Evolutionary conservation across 1,140 invertebrate species (phyloP), one percentile per base, ranked within the genome.

Genomic region (Pachypsylla venusta): DNA sequence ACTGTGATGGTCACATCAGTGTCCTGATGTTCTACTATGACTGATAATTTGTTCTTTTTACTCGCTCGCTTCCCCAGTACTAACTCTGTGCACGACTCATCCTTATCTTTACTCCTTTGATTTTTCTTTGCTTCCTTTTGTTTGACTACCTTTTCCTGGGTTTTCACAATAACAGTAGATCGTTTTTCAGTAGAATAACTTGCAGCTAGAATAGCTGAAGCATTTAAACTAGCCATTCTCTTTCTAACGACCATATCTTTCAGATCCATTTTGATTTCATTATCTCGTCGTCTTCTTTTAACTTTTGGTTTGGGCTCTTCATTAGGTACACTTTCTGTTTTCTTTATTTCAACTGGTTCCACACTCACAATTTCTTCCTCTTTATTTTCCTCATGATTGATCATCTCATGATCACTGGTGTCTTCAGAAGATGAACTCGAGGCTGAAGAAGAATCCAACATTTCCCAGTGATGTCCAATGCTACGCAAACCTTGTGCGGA

Each of bases 221-320:
- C 91, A 72, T 94, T 95, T 20, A 95, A 71, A 67, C 87, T 92
- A 10, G 91, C 91, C 89, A 94, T 93, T 25, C 91, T 77, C 68
- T 92, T 93, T 63, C 83, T 80, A 1, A 90, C 87, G 1, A 92
- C 83, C 80, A 90, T 88, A 64, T 88, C 86, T 66, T 88, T 87
- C 48, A 90, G 72, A 67, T 90, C 87, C 79, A 89, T 88, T 19
- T 84, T 79, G 25, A 87, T 75, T 67, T 85, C 83, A 53, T 79
- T 79, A 62, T 77, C 73, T 54, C 72, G 77, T 40, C 75, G 73
- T 14, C 77, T 70, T 54, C 74, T 56, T 42, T 54, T 5, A 55
- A 63, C 28, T 64, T 56, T 48, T 54, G 63, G 25, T 54, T 63
- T 64, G 73, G 72, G 22, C 61, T 66, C 56, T 70, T 74, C 67